Evolutionary conservation across 2,888 invertebrate species (phyloP), one percentile per base, ranked within the genome.

Genomic region (Lepidochitona cinerea): DNA sequence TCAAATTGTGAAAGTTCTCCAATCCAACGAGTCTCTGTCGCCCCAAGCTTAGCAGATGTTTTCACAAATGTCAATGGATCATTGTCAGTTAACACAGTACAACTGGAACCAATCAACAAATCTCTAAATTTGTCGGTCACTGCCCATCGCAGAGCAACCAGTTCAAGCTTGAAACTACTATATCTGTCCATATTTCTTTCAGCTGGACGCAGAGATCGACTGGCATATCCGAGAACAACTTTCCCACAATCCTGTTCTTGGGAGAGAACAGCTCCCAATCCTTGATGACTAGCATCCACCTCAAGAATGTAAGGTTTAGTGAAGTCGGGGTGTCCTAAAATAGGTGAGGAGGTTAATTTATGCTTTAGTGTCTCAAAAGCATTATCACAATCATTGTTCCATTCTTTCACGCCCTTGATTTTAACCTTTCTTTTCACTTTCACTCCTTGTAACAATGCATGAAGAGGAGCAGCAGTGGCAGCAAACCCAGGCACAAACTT

Each of bases 401-500:
- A n/a, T n/a, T n/a, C n/a, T n/a, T n/a, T n/a, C n/a, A n/a, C n/a
- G n/a, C n/a, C n/a, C n/a, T n/a, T n/a, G n/a, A n/a, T n/a, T n/a
- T n/a, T n/a, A n/a, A n/a, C n/a, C n/a, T n/a, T n/a, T n/a, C n/a
- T n/a, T n/a, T n/a, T n/a, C n/a, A n/a, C n/a, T n/a, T n/a, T n/a
- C n/a, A n/a, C n/a, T n/a, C n/a, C n/a, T n/a, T n/a, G n/a, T n/a
- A n/a, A n/a, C n/a, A 76, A 49, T n/a, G 26, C 29, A 68, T 75
- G 66, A 26, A 81, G 53, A 12, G 78, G 78, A 5, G 64, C 37
- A 12, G 76, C 76, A 59, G 74, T 73, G 12, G 73, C 32, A 14
- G 71, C 73, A 71, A 78, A 76, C 1, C 66, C 70, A 23, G 64
- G 23, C 2, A 75, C 68, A 65, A 76, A 81, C 14, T 71, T 53